Evolutionary conservation across 2,888 invertebrate genomes (phyloP).

Genomic region (Ophraella communa): DNA sequence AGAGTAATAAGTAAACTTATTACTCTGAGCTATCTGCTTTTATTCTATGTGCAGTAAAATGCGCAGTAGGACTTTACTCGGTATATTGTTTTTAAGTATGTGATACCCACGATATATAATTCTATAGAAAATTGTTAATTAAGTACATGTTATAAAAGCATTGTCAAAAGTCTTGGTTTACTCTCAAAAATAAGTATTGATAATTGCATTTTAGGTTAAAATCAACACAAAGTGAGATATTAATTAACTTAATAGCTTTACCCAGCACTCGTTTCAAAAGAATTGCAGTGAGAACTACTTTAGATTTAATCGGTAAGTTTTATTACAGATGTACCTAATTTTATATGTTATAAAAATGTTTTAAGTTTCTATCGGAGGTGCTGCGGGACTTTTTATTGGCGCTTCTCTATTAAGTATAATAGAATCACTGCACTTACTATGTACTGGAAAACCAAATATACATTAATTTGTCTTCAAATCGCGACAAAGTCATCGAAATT

Average conservation of each 20-base stretch:
- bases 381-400: constrained; percentile 68
- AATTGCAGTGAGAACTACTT: constrained; percentile 66
- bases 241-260: constrained; percentile 62
- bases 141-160: too few relatives aligned
- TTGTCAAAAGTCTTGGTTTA: too few relatives aligned
- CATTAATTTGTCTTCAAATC: background rate
- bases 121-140: too few relatives aligned
- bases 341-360: background rate
- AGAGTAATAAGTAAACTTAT: too few relatives aligned
- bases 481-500: too few relatives aligned
- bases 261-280: constrained; percentile 66
- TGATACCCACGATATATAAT: too few relatives aligned
- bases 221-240: constrained; percentile 53
- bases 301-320: constrained; percentile 70
- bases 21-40: too few relatives aligned
- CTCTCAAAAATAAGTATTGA: background rate
- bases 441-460: constrained; percentile 53
- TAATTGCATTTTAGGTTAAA: constrained; percentile 35
- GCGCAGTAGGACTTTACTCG: too few relatives aligned
- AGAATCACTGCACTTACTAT: constrained; percentile 66
- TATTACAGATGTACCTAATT: too few relatives aligned
- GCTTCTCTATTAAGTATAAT: constrained; percentile 67
- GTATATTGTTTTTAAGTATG: too few relatives aligned
- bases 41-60: too few relatives aligned
- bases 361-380: constrained; percentile 68